Percentiles rank a stretch among this genome's conserved stretches.
These are phyloP conservation scores for Rhodeus uyekii DNA, from an alignment of 2,797 vertebrate species.

Conservation along the genomic window DNA sequence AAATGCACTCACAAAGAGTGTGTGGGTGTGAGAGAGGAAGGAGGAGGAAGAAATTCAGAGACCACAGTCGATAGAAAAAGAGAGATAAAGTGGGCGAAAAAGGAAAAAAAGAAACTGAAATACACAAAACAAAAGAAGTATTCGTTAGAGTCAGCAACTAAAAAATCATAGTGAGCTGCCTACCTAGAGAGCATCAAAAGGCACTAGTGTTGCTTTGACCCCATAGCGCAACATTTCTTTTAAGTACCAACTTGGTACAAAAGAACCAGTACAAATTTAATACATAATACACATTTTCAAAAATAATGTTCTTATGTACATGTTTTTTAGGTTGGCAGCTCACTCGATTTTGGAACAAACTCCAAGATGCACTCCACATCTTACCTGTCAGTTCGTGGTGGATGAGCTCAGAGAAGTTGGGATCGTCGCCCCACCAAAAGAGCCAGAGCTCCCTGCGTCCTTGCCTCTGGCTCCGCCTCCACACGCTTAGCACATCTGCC, in stretches of 20 bases:
- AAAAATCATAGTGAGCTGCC: not conserved
- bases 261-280: not conserved
- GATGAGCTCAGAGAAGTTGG: slow-evolving; percentile 93
- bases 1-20: slow-evolving; percentile 14
- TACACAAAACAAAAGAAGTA: not conserved
- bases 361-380: not conserved
- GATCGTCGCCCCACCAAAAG: slow-evolving; percentile 99
- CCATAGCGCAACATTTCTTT: not conserved
- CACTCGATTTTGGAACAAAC: not conserved
- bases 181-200: not conserved
- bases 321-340: not conserved
- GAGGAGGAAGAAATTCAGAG: slow-evolving; percentile 28
- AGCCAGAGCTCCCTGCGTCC: slow-evolving; percentile 96
- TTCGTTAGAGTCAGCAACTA: not conserved
- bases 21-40: slow-evolving; percentile 42
- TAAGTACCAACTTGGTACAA: not conserved
- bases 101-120: slow-evolving; percentile 8
- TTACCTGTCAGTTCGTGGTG: slow-evolving; percentile 94
- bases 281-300: not conserved
- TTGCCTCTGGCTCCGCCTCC: slow-evolving; percentile 93
- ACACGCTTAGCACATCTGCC: slow-evolving; percentile 94
- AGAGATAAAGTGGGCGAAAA: slow-evolving; percentile 30
- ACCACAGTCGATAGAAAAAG: slow-evolving; percentile 21
- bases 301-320: not conserved
- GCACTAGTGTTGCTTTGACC: not conserved